phyloP scores from a whole-genome alignment of 2,888 invertebrate species.

The Tipula helvola region DNA sequence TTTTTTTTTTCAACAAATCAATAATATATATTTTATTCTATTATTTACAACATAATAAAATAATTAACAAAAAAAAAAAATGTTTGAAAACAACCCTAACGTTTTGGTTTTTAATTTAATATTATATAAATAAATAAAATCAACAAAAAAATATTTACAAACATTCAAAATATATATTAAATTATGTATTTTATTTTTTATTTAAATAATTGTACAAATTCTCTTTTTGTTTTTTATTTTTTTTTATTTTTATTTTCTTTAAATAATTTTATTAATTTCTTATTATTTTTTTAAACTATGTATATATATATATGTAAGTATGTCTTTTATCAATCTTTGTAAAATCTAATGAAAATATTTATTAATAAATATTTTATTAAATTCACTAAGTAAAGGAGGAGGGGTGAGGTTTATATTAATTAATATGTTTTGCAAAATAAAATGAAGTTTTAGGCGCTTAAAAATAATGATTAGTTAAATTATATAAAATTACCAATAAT shows the following conservation, averaged over 20 bases:
- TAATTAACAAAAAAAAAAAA: neutral
- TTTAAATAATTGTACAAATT: neutral
- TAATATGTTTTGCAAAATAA: neutral
- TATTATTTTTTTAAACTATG: neutral
- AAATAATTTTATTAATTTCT: neutral
- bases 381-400: neutral
- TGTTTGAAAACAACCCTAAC: neutral
- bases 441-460: neutral
- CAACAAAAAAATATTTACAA: neutral
- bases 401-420: neutral
- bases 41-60: neutral
- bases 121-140: neutral
- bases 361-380: neutral
- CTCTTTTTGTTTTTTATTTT: neutral
- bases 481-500: neutral
- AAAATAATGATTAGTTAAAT: neutral
- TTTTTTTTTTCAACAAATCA: neutral
- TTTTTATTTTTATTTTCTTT: neutral
- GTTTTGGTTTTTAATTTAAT: neutral
- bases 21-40: neutral
- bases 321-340: neutral
- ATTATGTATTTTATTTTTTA: neutral
- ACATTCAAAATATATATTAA: neutral
- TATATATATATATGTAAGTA: neutral
- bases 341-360: neutral